These are phyloP conservation scores for Torymus tubicola DNA, from an alignment of 2,888 invertebrate genomes.

Conservation along the genomic window DNA sequence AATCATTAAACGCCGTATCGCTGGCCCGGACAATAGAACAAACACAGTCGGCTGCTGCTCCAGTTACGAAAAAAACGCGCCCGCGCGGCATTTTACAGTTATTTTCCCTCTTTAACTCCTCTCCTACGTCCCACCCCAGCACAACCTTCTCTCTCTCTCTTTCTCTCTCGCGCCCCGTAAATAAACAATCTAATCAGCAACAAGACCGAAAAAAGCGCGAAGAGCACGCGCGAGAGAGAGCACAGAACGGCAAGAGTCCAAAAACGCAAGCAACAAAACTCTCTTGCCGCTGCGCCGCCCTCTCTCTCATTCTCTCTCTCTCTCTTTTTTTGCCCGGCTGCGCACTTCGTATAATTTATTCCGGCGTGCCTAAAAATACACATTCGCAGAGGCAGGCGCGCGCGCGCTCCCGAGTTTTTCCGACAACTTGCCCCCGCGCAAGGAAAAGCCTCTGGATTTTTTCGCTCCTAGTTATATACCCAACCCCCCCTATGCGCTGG, in stretches of 20 bases:
- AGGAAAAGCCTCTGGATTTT: not conserved
- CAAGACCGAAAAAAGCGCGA: conserved; percentile 19
- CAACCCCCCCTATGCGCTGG: not conserved
- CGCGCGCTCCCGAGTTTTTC: conserved; percentile 46
- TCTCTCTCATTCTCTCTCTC: too few species aligned
- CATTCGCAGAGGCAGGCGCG: conserved; percentile 4
- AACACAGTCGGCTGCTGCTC: too few species aligned
- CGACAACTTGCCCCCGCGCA: conserved; percentile 45
- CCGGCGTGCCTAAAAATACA: conserved; percentile 51
- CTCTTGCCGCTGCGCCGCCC: too few species aligned
- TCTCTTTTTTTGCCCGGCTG: conserved; percentile 28
- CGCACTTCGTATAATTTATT: conserved; percentile 52
- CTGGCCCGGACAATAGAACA: too few species aligned
- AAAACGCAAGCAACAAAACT: not conserved
- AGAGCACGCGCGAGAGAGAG: too few species aligned
- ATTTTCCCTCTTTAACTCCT: not conserved
- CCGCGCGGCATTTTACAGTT: not conserved
- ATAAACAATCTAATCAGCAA: conserved; percentile 43
- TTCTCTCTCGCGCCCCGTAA: conserved; percentile 20
- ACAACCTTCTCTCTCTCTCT: not conserved
- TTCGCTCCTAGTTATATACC: too few species aligned
- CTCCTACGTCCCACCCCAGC: not conserved
- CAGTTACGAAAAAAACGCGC: too few species aligned
- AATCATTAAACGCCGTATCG: too few species aligned
- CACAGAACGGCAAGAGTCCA: not conserved